Evolutionary conservation across 2,888 invertebrate genomes (phyloP), one percentile per base, ranked within the genome.

Genomic region (Habroteleia sp.): DNA sequence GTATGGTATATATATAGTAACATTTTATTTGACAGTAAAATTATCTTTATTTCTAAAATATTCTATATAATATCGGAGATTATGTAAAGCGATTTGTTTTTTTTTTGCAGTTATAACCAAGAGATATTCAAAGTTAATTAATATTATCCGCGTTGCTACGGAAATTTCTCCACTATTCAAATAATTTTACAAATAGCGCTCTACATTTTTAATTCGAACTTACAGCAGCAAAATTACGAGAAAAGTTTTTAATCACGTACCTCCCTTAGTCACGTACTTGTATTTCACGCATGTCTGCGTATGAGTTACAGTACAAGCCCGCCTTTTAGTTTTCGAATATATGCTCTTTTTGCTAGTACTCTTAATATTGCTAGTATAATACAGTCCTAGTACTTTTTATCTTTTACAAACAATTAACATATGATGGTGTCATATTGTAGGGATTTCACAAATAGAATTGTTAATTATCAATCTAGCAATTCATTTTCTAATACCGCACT

Each of bases 201-300:
- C 58, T 50, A 41, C 27, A 41, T 76, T 74, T 80, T 82, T 80
- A 79, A 80, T 79, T 77, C 74, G 71, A 79, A 79, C 78, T 82
- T 81, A 79, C 80, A 77, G 76, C 37, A 48, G 54, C 72, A 77
- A 84, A 84, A 81, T 84, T 81, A 81, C 82, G 80, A 76, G 76
- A 68, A 71, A 83, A 84, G 80, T 82, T 84, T 84, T 83, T 83
- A 84, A 83, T 82, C 82, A 79, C 82, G 82, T 81, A 79, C 79
- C 79, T 81, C 79, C 82, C 82, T 83, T 84, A 83, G 80, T 83
- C 81, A 81, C 81, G 82, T 80, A 77, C 78, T 77, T 72, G 46
- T 73, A 68, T 66, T 78, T 71, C 63, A 75, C 66, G 71, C 68
- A 71, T 68, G 73, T 66, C 71, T 48, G 71, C 72, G 62, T 65